Evolutionary conservation across 35 echinoderm and acorn worm species (phyloP).

Genomic region (Strongylocentrotus purpuratus): DNA sequence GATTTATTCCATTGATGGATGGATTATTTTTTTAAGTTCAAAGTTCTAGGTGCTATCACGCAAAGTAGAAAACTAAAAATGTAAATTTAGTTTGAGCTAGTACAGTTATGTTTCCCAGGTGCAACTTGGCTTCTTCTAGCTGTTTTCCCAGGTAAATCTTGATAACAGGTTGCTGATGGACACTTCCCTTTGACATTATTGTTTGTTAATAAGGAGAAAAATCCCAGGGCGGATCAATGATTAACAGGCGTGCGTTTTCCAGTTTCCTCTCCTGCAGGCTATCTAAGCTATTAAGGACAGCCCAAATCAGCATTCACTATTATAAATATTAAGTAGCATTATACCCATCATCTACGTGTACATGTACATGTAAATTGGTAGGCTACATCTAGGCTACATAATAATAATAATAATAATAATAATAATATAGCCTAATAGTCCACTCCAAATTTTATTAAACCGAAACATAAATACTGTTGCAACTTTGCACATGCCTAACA

Average conservation of each 20-base stretch:
- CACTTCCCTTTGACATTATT: slow-evolving; percentile 28
- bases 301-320: not conserved
- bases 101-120: not conserved
- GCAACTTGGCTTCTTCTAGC: not conserved
- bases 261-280: not conserved
- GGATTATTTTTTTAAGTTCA: too few species aligned
- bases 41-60: too few species aligned
- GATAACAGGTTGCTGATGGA: slow-evolving; percentile 4
- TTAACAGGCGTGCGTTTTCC: not conserved
- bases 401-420: too few species aligned
- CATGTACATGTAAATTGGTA: too few species aligned
- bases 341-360: not conserved
- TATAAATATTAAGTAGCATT: not conserved
- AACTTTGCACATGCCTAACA: too few species aligned
- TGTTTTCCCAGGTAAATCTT: slow-evolving; percentile 11
- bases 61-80: not conserved
- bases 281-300: not conserved
- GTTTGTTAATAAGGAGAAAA: slow-evolving; percentile 1
- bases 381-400: too few species aligned
- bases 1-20: too few species aligned
- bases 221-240: not conserved
- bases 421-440: too few species aligned
- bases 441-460: too few species aligned
- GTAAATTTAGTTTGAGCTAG: not conserved
- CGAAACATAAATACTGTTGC: too few species aligned